Conservation (phyloP, 1,140 invertebrate genomes). For the Drosophila eugracilis region DNA sequence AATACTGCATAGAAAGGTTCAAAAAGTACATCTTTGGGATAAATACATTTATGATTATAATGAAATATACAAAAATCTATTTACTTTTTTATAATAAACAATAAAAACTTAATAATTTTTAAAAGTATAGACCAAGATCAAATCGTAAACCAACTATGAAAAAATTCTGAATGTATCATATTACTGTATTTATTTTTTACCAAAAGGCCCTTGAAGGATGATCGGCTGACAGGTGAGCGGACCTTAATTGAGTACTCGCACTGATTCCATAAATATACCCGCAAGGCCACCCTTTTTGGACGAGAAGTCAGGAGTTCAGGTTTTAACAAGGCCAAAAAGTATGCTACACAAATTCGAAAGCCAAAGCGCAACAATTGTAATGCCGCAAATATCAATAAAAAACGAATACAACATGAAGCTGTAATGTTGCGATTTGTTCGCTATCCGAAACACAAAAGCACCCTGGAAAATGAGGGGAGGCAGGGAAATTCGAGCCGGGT, state of each 20-base stretch:
- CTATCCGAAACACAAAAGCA: slow-evolving; percentile 12
- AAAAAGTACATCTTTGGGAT: too few species aligned
- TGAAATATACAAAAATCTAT: too few species aligned
- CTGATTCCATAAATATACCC: slow-evolving; percentile 46
- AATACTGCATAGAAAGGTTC: too few species aligned
- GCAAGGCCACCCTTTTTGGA: slow-evolving; percentile 14
- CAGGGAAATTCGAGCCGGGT: slow-evolving; percentile 13
- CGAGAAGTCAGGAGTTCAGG: slow-evolving; percentile 10
- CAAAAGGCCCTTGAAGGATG: slow-evolving; percentile 10
- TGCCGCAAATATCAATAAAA: slow-evolving; percentile 67
- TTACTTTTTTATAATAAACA: too few species aligned
- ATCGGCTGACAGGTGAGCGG: slow-evolving; percentile 41
- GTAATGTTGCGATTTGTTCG: slow-evolving; percentile 62
- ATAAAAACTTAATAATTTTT: too few species aligned
- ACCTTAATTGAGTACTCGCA: slow-evolving; percentile 30
- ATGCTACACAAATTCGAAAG: slow-evolving; percentile 41
- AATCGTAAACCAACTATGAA: too few species aligned
- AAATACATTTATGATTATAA: too few species aligned
- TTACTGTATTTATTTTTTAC: neutral
- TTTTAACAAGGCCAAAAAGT: slow-evolving; percentile 49
- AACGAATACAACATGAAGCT: slow-evolving; percentile 44
- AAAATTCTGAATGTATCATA: neutral
- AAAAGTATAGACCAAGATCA: too few species aligned
- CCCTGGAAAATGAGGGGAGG: neutral
- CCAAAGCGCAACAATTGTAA: slow-evolving; percentile 62